A percentile compares a stretch with the other conserved stretches of the same genome.
These are phyloP conservation scores for Penaeus japonicus DNA, from an alignment of 1,140 invertebrate genomes.

Conservation along the genomic window DNA sequence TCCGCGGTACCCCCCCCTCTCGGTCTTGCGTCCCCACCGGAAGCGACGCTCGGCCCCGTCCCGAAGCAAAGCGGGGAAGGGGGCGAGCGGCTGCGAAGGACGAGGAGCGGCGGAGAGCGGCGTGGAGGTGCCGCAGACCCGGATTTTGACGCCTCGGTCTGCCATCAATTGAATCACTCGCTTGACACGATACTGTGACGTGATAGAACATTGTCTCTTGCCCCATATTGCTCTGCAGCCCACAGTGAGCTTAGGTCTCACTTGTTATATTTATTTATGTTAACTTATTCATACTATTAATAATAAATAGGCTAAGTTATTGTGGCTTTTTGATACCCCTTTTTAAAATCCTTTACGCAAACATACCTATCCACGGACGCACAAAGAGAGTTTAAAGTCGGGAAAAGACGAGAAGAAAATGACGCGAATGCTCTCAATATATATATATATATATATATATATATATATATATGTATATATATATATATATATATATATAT, in stretches of 20 bases:
- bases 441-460: too few species aligned
- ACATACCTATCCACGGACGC: background rate
- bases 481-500: too few species aligned
- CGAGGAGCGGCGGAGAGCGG: background rate
- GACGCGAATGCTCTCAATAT: too few species aligned
- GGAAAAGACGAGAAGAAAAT: too few species aligned
- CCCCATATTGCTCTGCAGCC: constrained; percentile 26
- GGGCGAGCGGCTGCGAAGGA: background rate
- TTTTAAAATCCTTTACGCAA: background rate
- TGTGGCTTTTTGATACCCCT: background rate
- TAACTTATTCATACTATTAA: constrained; percentile 8
- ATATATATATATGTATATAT: too few species aligned
- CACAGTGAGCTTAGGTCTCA: background rate
- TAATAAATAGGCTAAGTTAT: background rate
- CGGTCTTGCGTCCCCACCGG: background rate
- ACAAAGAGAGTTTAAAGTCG: background rate
- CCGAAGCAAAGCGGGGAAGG: background rate
- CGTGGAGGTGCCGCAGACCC: background rate
- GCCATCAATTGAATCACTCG: constrained; percentile 24
- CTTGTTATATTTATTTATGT: constrained; percentile 1
- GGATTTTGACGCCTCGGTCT: constrained; percentile 32
- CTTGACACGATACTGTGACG: constrained; percentile 1
- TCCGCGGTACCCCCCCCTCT: background rate
- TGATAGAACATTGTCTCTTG: constrained; percentile 45
- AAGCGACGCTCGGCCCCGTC: background rate